Evolutionary conservation across 2,113 vertebrate species (phyloP), one percentile per base, ranked within the genome.

Genomic region (Chascanopsetta lugubris): DNA sequence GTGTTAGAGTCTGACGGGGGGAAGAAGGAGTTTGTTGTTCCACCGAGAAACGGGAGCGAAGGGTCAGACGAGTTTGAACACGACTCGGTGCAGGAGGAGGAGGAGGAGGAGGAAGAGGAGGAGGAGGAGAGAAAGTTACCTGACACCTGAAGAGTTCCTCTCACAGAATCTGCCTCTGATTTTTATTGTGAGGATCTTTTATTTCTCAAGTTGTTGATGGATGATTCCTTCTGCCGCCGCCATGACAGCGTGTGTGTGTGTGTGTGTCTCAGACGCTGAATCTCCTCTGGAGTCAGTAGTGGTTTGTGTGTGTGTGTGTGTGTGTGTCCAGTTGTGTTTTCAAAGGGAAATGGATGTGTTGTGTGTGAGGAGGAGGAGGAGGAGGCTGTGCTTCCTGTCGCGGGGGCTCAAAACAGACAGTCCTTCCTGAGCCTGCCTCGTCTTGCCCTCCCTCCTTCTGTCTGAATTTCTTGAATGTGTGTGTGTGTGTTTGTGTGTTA

Each of bases 301-400:
- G n/a, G 22, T 49, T 12, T 51, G 4, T 25, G 20, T 40, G 4
- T 36, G 22, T 11, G 18, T 9, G 48, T 61, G 40, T 26, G 27
- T 54, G 27, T 6, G 5, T 10, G 18, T 5, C n/a, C 27, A 1
- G 29, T 25, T 27, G 48, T 71, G 77, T 80, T 76, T 84, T 74
- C 72, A 67, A 29, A 77, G 58, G 78, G 86, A 85, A 85, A 72
- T 74, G 62, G 13, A 62, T 51, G 61, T 77, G 78, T 84, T 6
- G 76, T 80, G 8, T 51, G 69, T 77, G 45, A 8, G 55, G 5
- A 34, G 47, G 10, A 22, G 25, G 15, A 18, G 8, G 64, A 34
- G 32, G 27, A 30, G 20, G 43, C 26, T 12, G 8, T 38, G 74
- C 77, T 86, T 88, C 79, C 84, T 84, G 77, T 69, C 61, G 46